These are phyloP conservation scores for Forbesichthys agassizii DNA, from an alignment of 2,113 vertebrate genomes.

Conservation along the genomic window DNA sequence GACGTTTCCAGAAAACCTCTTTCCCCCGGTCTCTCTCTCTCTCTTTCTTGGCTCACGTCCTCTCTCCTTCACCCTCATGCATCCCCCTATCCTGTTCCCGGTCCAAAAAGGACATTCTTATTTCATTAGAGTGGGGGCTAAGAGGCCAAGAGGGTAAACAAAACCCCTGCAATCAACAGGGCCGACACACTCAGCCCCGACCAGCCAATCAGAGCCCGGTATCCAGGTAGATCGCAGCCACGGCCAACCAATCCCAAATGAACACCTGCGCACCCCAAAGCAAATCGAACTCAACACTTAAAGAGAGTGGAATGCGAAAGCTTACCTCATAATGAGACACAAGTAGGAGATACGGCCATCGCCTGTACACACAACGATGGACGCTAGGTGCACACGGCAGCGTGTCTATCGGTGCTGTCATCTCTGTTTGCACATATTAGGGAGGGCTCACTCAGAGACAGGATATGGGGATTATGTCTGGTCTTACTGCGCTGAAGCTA, in stretches of 20 bases:
- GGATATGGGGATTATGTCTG: constrained; percentile 75
- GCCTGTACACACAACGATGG: constrained; percentile 1
- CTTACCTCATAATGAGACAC: constrained; percentile 31
- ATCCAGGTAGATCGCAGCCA: constrained; percentile 40
- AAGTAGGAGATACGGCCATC: constrained; percentile 13
- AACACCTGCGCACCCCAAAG: constrained; percentile 60
- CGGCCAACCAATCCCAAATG: constrained; percentile 51
- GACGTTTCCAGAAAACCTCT: constrained; percentile 67
- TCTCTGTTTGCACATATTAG: constrained; percentile 78
- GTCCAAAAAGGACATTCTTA: constrained; percentile 66
- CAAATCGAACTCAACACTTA: constrained; percentile 57
- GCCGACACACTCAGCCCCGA: constrained; percentile 54
- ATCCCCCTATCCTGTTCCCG: constrained; percentile 53
- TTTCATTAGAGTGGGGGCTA: constrained; percentile 54
- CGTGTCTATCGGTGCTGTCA: constrained; percentile 74
- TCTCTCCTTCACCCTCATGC: constrained; percentile 41
- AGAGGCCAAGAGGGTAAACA: constrained; percentile 73
- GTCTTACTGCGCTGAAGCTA: constrained; percentile 73
- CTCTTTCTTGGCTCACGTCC: constrained; percentile 42
- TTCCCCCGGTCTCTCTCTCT: constrained; percentile 38
- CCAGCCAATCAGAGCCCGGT: constrained; percentile 53
- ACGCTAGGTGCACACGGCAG: constrained; percentile 26
- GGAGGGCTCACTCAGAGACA: constrained; percentile 73
- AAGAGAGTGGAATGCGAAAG: constrained; percentile 46
- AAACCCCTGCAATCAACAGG: constrained; percentile 67